These are phyloP conservation scores for Aphis gossypii DNA, from an alignment of 1,140 invertebrate species.

Conservation along the genomic window DNA sequence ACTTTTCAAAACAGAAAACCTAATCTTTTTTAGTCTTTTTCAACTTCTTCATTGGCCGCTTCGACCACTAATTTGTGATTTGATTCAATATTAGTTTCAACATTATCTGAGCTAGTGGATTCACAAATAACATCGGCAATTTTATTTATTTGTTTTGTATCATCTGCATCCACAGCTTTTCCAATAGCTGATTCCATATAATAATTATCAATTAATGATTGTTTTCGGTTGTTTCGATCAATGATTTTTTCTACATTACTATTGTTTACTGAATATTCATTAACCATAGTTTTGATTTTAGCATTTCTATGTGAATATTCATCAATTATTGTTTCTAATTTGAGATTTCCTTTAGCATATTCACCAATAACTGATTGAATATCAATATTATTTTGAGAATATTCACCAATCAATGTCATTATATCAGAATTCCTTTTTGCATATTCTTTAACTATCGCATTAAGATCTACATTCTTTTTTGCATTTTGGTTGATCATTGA, in stretches of 20 bases:
- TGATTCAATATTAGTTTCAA: background rate
- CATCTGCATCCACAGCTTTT: background rate
- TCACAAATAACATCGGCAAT: background rate
- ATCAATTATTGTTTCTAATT: constrained; percentile 43
- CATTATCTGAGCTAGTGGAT: background rate
- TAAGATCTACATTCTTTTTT: background rate
- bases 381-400: constrained; percentile 37
- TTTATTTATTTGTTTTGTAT: background rate
- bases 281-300: constrained; percentile 19
- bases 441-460: constrained; percentile 14
- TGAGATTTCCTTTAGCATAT: constrained; percentile 2
- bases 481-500: background rate
- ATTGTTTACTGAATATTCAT: constrained; percentile 42
- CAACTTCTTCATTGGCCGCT: background rate
- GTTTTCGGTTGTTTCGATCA: constrained; percentile 8
- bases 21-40: background rate
- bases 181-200: background rate
- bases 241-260: constrained; percentile 40
- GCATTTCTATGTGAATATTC: constrained; percentile 27
- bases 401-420: constrained; percentile 27
- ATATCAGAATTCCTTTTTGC: constrained; percentile 30
- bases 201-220: background rate
- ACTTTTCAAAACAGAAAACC: background rate
- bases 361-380: constrained; percentile 47
- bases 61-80: background rate